A percentile compares a stretch with the other conserved stretches of the same genome.
Conservation (phyloP, 2,113 vertebrate genomes). For the Pelmatolapia mariae region DNA sequence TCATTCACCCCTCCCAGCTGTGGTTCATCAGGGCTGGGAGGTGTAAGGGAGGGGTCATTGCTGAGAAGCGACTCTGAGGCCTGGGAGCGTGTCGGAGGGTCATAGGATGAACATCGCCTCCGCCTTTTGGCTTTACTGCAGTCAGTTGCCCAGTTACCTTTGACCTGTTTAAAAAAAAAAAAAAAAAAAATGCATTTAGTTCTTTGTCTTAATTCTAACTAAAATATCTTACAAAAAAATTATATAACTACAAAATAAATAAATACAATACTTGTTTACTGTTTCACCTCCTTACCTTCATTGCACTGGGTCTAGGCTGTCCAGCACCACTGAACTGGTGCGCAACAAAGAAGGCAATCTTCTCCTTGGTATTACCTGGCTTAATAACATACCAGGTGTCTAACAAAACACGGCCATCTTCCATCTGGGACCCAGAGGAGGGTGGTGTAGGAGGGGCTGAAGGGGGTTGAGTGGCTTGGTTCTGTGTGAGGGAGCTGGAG, state of each 20-base stretch:
- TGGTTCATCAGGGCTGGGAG: constrained; percentile 13
- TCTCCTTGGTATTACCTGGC: constrained; percentile 95
- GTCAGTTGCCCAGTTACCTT: constrained; percentile 84
- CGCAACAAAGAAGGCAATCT: constrained; percentile 94
- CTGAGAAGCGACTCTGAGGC: constrained; percentile 10
- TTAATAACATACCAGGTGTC: constrained; percentile 98
- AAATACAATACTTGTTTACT: background rate
- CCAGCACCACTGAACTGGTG: constrained; percentile 83
- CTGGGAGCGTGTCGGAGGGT: constrained; percentile 69
- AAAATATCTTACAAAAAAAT: background rate
- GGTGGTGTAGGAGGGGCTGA: constrained; percentile 37
- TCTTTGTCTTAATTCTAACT: background rate
- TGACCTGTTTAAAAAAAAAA: background rate
- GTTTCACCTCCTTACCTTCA: constrained; percentile 72
- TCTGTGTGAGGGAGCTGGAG: constrained; percentile 25
- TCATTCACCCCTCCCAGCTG: constrained; percentile 56
- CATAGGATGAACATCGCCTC: constrained; percentile 83
- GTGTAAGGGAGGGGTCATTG: constrained; percentile 8
- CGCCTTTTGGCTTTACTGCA: constrained; percentile 89
- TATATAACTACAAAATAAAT: background rate
- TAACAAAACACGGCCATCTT: constrained; percentile 86
- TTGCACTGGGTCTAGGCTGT: constrained; percentile 75
- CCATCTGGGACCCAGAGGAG: constrained; percentile 61
- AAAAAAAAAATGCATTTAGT: background rate
- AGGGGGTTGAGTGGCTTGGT: constrained; percentile 28